Base-by-base conservation (phyloP, 2,113 vertebrate genomes). In the Choloepus hoffmanni region DNA sequence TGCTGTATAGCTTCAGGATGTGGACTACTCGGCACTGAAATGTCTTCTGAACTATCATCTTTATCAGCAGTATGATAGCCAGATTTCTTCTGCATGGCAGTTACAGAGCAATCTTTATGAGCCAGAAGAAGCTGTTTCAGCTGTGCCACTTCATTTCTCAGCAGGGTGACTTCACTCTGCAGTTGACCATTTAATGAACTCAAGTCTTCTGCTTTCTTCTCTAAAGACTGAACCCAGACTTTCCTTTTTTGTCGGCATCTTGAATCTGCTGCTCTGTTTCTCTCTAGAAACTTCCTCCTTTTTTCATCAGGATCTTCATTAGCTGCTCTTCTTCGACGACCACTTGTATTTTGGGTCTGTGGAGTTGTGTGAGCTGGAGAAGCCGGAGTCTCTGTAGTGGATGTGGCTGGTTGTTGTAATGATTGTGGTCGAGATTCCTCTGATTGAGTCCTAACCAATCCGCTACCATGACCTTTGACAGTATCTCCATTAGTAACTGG, bases 91-190 rank as follows among this genome's bases (percentile, higher is more conserved):
- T 99, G 99, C 99, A 99, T 99, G 99, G 99, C 99, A 23, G 99
- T 99, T 98, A 99, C 99, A 98, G 99, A 99, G 99, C 99, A 99
- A 99, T 99, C 99, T 99, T 99, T 99, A 99, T 99, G 99, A 99
- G 99, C 99, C 99, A 99, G 99, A 98, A 99, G 99, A 98, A 99
- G 99, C 99, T 99, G 99, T 99, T 99, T 99, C 99, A 99, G 99
- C 99, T 99, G 99, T 98, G 99, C 99, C 99, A 99, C 99, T 99
- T 99, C 99, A 98, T 99, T 99, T 98, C 99, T 99, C 99, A 99
- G 99, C 99, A 99, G 99, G 99, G 99, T 99, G 99, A 99, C 99
- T 99, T 99, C 99, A 98, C 98, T 99, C 99, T 99, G 98, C 55
- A 55, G 55, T 85, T 99, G 99, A 95, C 99, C 99, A 81, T 99